Conservation (phyloP, 2,797 vertebrate genomes). For the Neomorphus geoffroyi region DNA sequence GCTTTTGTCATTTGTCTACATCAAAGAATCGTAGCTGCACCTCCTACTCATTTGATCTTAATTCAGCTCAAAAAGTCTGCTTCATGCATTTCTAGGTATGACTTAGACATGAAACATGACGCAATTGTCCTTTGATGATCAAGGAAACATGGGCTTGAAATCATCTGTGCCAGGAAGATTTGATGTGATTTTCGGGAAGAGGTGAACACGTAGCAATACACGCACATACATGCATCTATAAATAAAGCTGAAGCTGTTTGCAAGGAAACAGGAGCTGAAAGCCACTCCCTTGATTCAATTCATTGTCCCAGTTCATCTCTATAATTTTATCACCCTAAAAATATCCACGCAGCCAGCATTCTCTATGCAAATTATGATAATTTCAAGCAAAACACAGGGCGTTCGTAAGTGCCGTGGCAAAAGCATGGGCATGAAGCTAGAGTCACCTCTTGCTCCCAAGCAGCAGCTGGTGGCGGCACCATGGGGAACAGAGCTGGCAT, state of each 20-base stretch:
- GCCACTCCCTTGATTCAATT: constrained; percentile 36
- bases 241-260: constrained; percentile 33
- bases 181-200: background rate
- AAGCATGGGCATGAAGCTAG: fast-evolving
- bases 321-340: constrained; percentile 49
- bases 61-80: constrained; percentile 1
- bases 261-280: background rate
- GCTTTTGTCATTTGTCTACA: constrained; percentile 29
- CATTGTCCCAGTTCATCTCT: constrained; percentile 11
- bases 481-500: fast-evolving
- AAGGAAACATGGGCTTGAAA: background rate
- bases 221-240: constrained; percentile 16
- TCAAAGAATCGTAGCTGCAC: background rate
- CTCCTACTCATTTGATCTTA: constrained; percentile 52
- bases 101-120: constrained; percentile 7
- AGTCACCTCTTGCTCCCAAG: background rate
- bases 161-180: constrained; percentile 22
- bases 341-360: background rate
- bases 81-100: constrained; percentile 11
- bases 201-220: background rate
- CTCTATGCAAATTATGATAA: background rate
- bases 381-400: background rate
- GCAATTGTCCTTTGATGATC: constrained; percentile 14
- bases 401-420: background rate
- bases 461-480: background rate